Base-by-base conservation (phyloP, 2,888 invertebrate species). In the Acleris emargana region DNA sequence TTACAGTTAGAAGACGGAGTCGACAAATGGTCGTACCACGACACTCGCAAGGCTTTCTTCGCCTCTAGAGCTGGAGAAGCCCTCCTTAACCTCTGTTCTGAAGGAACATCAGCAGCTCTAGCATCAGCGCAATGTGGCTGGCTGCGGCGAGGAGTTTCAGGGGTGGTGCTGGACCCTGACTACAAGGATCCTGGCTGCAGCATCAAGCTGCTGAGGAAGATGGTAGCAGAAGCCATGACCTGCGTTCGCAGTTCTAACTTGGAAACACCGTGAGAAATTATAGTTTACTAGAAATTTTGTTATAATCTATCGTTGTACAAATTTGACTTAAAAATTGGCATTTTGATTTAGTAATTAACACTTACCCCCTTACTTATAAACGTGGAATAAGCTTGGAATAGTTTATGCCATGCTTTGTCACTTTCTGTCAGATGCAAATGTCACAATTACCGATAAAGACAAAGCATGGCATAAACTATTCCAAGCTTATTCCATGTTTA, bases 31-130 rank as follows among this genome's bases (percentile, higher is more conserved):
- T 69, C 59, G n/a, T 87, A 86, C 82, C 76, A 86, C 59, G 84
- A 80, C 20, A 59, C 64, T 1, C 79, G 89, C 1, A 72, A 75
- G 1, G 82, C 84, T 0, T 89, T 77, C 72, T 91, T 74, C 68
- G 87, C 77, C 1, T 71, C 77, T 1, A 58, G 60, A 2, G 77
- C 82, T 70, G 79, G 80, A 20, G 88, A 87, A 58, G 82, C 85
- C 1, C 0, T 87, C 0, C 57, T 91, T 2, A 88, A 92, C 72
- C 75, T 90, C 0, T 92, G 92, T 67, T 90, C 89, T 0, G 82
- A 87, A 17, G 73, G 69, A 16, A 72, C 84, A 0, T 70, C 68
- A 3, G 83, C 83, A 0, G 81, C 84, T n/a, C 54, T 92, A 16
- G 78, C 84, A 0, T 74, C 77, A 18, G 81, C 80, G 0, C 87